Base-by-base conservation (phyloP, 2,888 invertebrate species). In the Mystacides longicornis region DNA sequence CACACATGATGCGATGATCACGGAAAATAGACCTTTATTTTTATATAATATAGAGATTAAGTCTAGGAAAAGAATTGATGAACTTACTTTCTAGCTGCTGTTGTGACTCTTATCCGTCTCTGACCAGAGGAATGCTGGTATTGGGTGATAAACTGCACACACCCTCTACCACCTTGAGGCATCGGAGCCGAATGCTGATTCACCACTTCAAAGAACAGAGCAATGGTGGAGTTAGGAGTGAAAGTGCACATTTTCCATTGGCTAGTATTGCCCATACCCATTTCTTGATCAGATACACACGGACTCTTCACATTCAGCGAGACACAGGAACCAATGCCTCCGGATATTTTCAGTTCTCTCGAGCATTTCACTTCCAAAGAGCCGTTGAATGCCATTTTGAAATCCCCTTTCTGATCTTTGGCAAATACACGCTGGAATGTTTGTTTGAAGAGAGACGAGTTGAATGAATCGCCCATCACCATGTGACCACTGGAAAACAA, bases 381-480 rank as follows among this genome's bases (percentile, higher is more conserved):
- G 4, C 91, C 97, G 72, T 97, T 97, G 71, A 99, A 99, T 2
- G 93, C 97, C 99, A 99, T 99, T 74, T 94, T 94, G 64, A 96
- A 83, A 65, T 96, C 91, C 50, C 86, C 86, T 63, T 89, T 89
- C 54, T 83, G 81, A 71, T 99, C 95, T 65, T 93, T 90, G 3
- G 89, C 82, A 70, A 99, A 98, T 2, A 99, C 95, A 63, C 97
- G 82, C 73, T 97, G 97, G 82, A 97, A 99, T 64, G 98, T 97
- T 76, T 99, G 98, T 72, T 98, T 98, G 77, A 99, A 99, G 7
- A 99, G 79, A 0, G 97, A 93, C 0, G 99, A 98, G 71, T 97
- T 95, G 74, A 99, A 99, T 0, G 97, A 96, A 70, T 99, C 99
- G 3, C 96, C 98, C 95, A 99, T 96, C 20, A 99, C 94, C 91